Base-by-base conservation (phyloP, 2,888 invertebrate species). In the Agrotis exclamationis region DNA sequence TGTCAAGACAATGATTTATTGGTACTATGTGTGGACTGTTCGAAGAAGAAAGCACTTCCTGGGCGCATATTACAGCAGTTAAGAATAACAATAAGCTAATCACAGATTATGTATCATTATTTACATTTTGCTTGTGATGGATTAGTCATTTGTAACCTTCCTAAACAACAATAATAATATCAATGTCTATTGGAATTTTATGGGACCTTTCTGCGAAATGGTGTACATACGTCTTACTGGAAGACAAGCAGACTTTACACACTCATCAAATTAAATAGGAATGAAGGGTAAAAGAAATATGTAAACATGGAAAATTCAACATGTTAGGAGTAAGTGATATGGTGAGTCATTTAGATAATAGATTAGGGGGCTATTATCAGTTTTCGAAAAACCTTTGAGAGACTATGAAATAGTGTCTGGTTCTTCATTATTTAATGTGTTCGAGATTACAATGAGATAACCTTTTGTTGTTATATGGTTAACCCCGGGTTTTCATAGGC, bases 101-200 rank as follows among this genome's bases (percentile, higher is more conserved):
- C 22, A 20, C 2, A 54, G 57, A 57, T 64, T 53, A 47, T 24
- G 11, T 22, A 62, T 9, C 20, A 39, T 51, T 54, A 51, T 50
- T 59, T 44, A 47, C 47, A 54, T 45, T n/a, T 69, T 6, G 22
- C 71, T 66, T 64, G 63, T 74, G 69, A 73, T 82, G 75, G 69
- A 75, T 82, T 72, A 83, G 73, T 80, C 84, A 80, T 70, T 63
- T 14, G 66, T 65, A 78, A 63, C 72, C 74, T 70, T 74, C 53
- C n/a, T 24, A 72, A 65, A 74, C 67, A 71, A 77, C 54, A 77
- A 76, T 68, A 73, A 53, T 62, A 68, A 9, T 63, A 50, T 16
- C 62, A 63, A 39, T 75, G 53, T 24, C 1, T 63, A 63, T n/a
- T 20, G 53, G 16, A 58, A 28, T 60, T 33, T 4, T 59, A 3